Conservation (phyloP, 2,113 vertebrate genomes). For the Eubucco bourcierii region DNA sequence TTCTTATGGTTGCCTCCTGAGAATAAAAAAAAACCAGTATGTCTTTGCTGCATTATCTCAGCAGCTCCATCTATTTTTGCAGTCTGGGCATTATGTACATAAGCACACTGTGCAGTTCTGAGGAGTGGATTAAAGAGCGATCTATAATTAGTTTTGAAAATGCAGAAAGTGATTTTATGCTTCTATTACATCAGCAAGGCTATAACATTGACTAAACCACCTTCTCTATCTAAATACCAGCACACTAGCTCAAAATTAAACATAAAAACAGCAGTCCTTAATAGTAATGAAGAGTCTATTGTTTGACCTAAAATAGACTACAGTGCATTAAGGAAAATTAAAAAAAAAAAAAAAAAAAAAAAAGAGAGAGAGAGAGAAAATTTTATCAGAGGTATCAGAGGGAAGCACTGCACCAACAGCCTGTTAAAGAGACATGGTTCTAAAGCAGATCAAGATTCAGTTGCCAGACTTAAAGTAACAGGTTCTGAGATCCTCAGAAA, state of each 20-base stretch:
- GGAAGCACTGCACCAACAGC: background rate
- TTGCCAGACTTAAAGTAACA: background rate
- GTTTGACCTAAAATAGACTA: constrained; percentile 7
- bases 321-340: background rate
- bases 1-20: background rate
- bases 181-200: background rate
- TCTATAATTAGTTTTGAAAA: constrained; percentile 48
- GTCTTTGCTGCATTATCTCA: constrained; percentile 38
- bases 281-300: background rate
- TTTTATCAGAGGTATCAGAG: background rate
- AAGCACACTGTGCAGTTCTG: background rate
- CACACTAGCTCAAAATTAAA: background rate
- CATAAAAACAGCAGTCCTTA: background rate
- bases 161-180: background rate
- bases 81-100: background rate
- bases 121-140: background rate
- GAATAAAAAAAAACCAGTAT: background rate
- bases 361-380: background rate
- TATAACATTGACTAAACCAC: background rate
- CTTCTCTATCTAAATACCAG: background rate
- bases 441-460: background rate
- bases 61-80: constrained; percentile 40
- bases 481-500: background rate
- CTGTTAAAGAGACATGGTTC: background rate
- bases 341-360: background rate